Percentiles rank a stretch among this genome's conserved stretches.
phyloP scores from a whole-genome alignment of 2,888 invertebrate genomes.

The Physocephala rufipes region DNA sequence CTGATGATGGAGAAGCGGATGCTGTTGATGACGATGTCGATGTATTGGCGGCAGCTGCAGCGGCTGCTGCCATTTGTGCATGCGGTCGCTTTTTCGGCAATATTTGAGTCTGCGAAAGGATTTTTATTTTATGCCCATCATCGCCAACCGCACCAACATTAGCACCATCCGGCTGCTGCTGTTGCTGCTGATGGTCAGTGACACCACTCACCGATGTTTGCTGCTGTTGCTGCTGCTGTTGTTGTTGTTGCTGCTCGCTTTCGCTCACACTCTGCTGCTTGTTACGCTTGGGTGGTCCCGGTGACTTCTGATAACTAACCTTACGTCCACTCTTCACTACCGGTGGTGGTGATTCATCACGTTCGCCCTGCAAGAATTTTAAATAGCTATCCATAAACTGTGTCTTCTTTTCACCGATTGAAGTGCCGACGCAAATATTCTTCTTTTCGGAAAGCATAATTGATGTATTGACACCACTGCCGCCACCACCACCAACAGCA shows the following conservation, averaged over 20 bases:
- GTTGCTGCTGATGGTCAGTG: conserved; percentile 45
- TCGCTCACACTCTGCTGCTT: conserved; percentile 32
- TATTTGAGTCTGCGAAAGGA: conserved; percentile 64
- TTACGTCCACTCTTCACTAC: conserved; percentile 64
- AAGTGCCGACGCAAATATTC: conserved; percentile 58
- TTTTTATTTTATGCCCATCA: conserved; percentile 64
- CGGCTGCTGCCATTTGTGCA: conserved; percentile 64
- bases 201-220: conserved; percentile 40
- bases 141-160: conserved; percentile 52
- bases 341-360: conserved; percentile 83
- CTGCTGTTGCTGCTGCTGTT: conserved; percentile 39
- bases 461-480: conserved; percentile 32
- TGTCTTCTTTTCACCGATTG: conserved; percentile 64
- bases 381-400: conserved; percentile 90
- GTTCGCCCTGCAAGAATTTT: conserved; percentile 79
- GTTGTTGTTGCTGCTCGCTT: conserved; percentile 32
- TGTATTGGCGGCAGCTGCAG: conserved; percentile 55
- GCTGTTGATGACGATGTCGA: conserved; percentile 58
- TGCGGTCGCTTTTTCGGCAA: conserved; percentile 65
- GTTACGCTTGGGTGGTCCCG: conserved; percentile 44
- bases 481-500: conserved; percentile 37
- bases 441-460: conserved; percentile 54
- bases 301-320: conserved; percentile 58
- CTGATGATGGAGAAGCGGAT: conserved; percentile 33
- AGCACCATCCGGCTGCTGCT: conserved; percentile 41